A percentile compares a stretch with the other conserved stretches of the same genome.
These are phyloP conservation scores for Drosophila baimaii DNA, from an alignment of 1,140 invertebrate genomes.

Conservation along the genomic window DNA sequence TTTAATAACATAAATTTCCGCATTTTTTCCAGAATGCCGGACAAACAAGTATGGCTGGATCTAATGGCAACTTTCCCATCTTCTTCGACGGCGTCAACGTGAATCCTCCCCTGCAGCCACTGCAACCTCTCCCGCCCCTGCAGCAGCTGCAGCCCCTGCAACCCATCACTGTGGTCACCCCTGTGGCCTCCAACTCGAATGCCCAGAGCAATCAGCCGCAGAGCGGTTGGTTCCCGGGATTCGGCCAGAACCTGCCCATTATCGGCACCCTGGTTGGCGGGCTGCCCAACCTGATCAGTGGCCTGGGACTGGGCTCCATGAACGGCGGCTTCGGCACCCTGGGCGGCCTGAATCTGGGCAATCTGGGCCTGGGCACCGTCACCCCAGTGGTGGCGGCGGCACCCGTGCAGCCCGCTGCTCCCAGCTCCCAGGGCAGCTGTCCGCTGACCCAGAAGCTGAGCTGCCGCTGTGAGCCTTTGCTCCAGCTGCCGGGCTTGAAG, in stretches of 20 bases:
- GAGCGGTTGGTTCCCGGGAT: conserved; percentile 51
- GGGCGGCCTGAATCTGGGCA: conserved; percentile 61
- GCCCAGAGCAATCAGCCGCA: conserved; percentile 35
- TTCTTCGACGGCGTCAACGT: conserved; percentile 57
- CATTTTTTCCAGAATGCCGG: background rate
- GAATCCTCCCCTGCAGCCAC: conserved; percentile 11
- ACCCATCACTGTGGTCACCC: conserved; percentile 58
- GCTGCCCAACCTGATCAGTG: conserved; percentile 52
- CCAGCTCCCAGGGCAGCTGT: conserved; percentile 31
- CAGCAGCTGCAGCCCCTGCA: conserved; percentile 38
- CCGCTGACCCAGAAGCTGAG: conserved; percentile 61
- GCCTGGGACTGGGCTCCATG: conserved; percentile 55
- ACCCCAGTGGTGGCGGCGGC: conserved; percentile 19
- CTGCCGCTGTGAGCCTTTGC: conserved; percentile 70
- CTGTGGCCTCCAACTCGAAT: conserved; percentile 52
- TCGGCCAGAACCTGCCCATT: conserved; percentile 65
- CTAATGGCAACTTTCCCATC: conserved; percentile 43
- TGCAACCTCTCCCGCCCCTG: conserved; percentile 26
- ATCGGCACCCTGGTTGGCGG: conserved; percentile 63
- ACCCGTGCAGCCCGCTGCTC: background rate
- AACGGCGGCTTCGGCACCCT: conserved; percentile 49
- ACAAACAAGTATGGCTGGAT: conserved; percentile 5
- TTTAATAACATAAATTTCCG: background rate
- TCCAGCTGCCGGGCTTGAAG: conserved; percentile 43
- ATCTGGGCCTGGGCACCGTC: conserved; percentile 53